A percentile compares a stretch with the other conserved stretches of the same genome.
phyloP scores from a whole-genome alignment of 2,113 vertebrate genomes.

The Oenanthe oenanthe region DNA sequence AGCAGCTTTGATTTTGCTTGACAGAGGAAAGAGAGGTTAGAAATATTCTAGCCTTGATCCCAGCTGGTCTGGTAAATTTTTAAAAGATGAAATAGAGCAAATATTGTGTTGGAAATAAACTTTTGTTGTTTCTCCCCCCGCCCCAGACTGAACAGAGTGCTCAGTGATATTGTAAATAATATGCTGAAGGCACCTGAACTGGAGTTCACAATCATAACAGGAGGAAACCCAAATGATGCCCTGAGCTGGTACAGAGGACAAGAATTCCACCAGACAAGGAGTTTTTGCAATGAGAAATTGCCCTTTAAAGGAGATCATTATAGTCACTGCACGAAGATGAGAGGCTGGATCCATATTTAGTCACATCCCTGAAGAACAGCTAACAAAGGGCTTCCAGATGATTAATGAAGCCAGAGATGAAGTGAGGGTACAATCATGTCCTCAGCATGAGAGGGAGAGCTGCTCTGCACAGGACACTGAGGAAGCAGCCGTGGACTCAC shows the following conservation, averaged over 20 bases:
- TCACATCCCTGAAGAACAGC: neutral
- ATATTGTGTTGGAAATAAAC: neutral
- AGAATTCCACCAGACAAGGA: neutral
- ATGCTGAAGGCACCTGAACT: neutral
- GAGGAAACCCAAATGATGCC: neutral
- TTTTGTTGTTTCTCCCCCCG: neutral
- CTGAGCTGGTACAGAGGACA: neutral
- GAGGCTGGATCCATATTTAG: neutral
- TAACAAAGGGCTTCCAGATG: neutral
- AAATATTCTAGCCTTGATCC: neutral
- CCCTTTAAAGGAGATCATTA: neutral
- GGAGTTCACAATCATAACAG: neutral
- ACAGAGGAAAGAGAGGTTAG: neutral
- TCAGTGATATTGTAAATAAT: neutral
- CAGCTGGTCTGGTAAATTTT: neutral
- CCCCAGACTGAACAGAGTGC: neutral
- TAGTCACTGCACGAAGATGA: neutral
- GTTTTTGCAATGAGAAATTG: neutral
- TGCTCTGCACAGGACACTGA: accelerated
- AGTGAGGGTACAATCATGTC: neutral
- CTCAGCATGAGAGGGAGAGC: neutral
- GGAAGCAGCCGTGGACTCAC: neutral
- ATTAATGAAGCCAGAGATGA: neutral
- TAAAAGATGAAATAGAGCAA: neutral
- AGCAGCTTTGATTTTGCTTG: neutral